Conservation (phyloP, 35 echinoderm and acorn worm genomes). For the Patiria miniata region DNA sequence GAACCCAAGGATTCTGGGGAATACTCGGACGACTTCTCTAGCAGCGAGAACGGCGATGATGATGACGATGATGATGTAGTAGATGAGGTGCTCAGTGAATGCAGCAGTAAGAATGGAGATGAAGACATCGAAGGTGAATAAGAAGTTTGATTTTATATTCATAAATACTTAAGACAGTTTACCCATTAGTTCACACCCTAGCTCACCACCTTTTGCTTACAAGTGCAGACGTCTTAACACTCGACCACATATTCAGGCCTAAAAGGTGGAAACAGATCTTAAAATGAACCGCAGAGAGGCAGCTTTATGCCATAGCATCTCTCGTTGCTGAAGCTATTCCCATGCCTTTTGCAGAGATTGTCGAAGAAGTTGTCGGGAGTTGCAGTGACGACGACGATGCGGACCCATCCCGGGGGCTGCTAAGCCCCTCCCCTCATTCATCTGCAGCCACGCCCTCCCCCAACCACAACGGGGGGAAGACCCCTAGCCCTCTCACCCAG, state of each 20-base stretch:
- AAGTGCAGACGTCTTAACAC: no score
- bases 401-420: background rate
- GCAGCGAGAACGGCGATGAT: conserved; percentile 24
- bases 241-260: background rate
- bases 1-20: conserved; percentile 42
- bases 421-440: background rate
- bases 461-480: background rate
- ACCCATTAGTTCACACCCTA: background rate
- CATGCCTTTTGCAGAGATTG: conserved; percentile 19
- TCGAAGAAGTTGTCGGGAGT: background rate
- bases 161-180: no score
- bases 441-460: background rate
- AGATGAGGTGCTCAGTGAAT: background rate
- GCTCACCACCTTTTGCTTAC: background rate
- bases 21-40: conserved; percentile 47
- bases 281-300: no score
- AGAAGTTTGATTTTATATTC: background rate
- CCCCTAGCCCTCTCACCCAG: background rate
- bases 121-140: conserved; percentile 10
- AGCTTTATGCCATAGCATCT: no score
- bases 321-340: no score
- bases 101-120: background rate
- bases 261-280: background rate
- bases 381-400: background rate
- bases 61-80: background rate